These are phyloP conservation scores for Tinea trinotella DNA, from an alignment of 2,888 invertebrate species.

Conservation along the genomic window DNA sequence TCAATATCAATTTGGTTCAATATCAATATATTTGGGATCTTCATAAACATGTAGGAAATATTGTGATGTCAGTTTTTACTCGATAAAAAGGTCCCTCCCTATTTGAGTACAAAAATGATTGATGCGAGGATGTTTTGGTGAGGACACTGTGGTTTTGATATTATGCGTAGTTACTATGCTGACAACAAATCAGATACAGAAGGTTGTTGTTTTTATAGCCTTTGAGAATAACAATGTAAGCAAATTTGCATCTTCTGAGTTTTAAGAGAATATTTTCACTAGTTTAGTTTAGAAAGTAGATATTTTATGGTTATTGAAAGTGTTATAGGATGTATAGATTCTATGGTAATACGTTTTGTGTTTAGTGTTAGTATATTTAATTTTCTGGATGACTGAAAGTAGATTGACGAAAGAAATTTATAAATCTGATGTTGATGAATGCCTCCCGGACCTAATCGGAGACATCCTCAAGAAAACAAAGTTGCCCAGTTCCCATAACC, in stretches of 20 bases:
- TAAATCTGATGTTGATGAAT: too few relatives aligned
- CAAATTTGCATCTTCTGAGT: not conserved
- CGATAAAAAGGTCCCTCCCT: constrained; percentile 36
- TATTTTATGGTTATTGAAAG: too few relatives aligned
- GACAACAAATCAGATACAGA: constrained; percentile 3
- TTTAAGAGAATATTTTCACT: constrained; percentile 2
- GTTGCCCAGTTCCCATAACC: too few relatives aligned
- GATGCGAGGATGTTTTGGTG: constrained; percentile 8
- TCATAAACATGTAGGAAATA: constrained; percentile 68
- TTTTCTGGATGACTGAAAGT: too few relatives aligned
- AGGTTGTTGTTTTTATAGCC: not conserved
- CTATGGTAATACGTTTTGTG: too few relatives aligned
- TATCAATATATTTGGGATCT: constrained; percentile 65
- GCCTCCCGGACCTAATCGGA: too few relatives aligned
- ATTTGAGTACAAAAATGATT: constrained; percentile 14
- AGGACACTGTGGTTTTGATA: not conserved
- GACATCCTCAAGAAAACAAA: too few relatives aligned
- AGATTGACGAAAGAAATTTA: too few relatives aligned
- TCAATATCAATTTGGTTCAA: constrained; percentile 58
- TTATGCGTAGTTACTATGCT: constrained; percentile 3
- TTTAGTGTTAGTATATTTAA: too few relatives aligned
- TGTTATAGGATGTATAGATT: too few relatives aligned
- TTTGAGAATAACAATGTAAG: not conserved
- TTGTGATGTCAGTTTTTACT: constrained; percentile 59
- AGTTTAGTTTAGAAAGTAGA: constrained; percentile 21